Evolutionary conservation across 1,140 invertebrate genomes (phyloP).

Genomic region (Diorhabda carinulata): DNA sequence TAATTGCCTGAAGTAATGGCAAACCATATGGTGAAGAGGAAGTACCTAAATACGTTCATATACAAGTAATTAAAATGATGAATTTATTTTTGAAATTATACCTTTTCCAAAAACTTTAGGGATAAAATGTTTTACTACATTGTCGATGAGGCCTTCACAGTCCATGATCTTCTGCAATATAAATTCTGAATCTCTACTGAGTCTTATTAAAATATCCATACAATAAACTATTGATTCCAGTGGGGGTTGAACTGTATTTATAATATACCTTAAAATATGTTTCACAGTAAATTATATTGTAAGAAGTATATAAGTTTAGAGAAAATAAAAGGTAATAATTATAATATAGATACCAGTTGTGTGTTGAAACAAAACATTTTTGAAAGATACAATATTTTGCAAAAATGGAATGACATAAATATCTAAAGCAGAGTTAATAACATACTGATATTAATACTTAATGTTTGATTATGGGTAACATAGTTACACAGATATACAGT

Average conservation of each 20-base stretch:
- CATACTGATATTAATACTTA: too few relatives aligned
- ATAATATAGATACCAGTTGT: too few relatives aligned
- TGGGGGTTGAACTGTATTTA: constrained; percentile 60
- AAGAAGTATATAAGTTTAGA: too few relatives aligned
- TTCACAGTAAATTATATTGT: too few relatives aligned
- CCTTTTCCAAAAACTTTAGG: constrained; percentile 41
- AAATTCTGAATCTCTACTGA: constrained; percentile 64
- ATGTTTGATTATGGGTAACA: too few relatives aligned
- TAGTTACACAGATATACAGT: too few relatives aligned
- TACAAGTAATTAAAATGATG: neutral
- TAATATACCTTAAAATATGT: constrained; percentile 58
- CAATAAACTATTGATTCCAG: constrained; percentile 62
- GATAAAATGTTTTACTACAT: constrained; percentile 58
- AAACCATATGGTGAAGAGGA: constrained; percentile 39
- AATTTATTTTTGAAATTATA: constrained; percentile 9
- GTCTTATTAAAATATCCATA: constrained; percentile 66
- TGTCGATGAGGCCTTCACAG: constrained; percentile 55
- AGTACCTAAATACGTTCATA: constrained; percentile 7
- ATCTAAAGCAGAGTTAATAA: too few relatives aligned
- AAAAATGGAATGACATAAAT: too few relatives aligned
- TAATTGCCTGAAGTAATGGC: constrained; percentile 51
- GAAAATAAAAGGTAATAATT: too few relatives aligned
- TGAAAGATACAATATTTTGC: too few relatives aligned
- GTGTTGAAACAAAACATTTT: too few relatives aligned
- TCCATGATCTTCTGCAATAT: constrained; percentile 56